Base-by-base conservation (phyloP, 2,113 vertebrate species). In the Cnemophilus loriae region DNA sequence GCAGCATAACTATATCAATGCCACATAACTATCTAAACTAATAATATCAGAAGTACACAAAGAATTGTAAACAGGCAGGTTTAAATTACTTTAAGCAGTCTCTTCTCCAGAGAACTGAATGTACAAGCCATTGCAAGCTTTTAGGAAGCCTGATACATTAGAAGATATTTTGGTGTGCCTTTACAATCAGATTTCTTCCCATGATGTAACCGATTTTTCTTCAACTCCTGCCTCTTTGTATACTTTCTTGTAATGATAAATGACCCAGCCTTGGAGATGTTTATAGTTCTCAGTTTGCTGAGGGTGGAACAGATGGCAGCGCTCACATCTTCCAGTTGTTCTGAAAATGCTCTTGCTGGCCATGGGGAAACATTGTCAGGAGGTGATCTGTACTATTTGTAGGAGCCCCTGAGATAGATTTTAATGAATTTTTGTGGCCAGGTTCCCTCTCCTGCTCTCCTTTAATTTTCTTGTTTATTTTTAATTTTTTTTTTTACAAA, bases 141-240 rank as follows among this genome's bases (percentile, higher is more conserved):
- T 80, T 69, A 61, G 81, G 59, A 55, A 73, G 63, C 63, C 81
- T 80, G 63, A 70, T 59, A 10, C 3, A 24, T 10, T 32, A 39
- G 53, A 78, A 74, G 33, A n/a, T 67, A 27, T 74, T 79, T 83
- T 74, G 19, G 26, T 85, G 12, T 86, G 67, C n/a, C 50, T 86
- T 90, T 84, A 77, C 47, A 89, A 83, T 94, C 63, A 59, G 78
- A 87, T 91, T 90, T 88, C 52, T 37, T 95, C 67, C 75, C 42
- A 63, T 2, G 1, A 52, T 70, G 67, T 74, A 88, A 70, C 50
- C 5, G 4, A 52, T 94, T 94, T 93, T 90, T 46, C 75, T 85
- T 94, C 85, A 83, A 4, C n/a, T 93, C 39, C 63, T 83, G 71
- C 60, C 75, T 96, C 63, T 68, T 56, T 70, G 87, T 87, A 32